Evolutionary conservation across 1,140 invertebrate species (phyloP), one percentile per base, ranked within the genome.

Genomic region (Chionoecetes opilio): DNA sequence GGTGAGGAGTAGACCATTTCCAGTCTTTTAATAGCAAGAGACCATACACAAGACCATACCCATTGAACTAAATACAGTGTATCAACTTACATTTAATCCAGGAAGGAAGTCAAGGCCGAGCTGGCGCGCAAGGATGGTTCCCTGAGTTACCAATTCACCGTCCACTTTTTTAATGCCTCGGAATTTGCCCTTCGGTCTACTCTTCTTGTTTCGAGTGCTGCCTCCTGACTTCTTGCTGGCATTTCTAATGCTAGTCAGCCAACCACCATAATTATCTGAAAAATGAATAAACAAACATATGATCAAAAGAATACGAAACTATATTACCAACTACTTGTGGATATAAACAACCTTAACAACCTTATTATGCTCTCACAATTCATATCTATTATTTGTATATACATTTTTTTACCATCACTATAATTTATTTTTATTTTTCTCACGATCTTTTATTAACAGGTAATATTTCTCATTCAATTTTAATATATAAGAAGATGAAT

Each of bases 141-240:
- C 93, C 21, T 85, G 31, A 34, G 63, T 82, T 11, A 94, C 93
- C 29, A 21, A 82, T 0, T 31, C 21, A 11, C 63, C 87, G 46
- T 94, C 93, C 84, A 11, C n/a, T 31, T 41, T 94, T 63, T 89
- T 88, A 2, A 90, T 34, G 29, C 93, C 93, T 38, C 87, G 21
- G 41, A 8, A 35, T 75, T 90, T 94, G 14, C 93, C 93, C 35
- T 63, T 89, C 46, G 93, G 21, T 34, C 93, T 53, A 11, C 93
- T 88, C n/a, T 82, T 82, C 32, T 34, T 89, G 53, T 94, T 94
- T 84, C 88, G 46, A 34, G 87, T 94, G 32, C 93, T 94, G 26
- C 93, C 93, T 32, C 93, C 87, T 41, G 93, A 0, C 35, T 94
- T 94, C 63, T 94, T 90, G 35, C 87, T 94, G 34, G 93, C 93